A percentile compares a stretch with the other conserved stretches of the same genome.
These are phyloP conservation scores for Rhagonycha lutea DNA, from an alignment of 2,888 invertebrate genomes.

Conservation along the genomic window DNA sequence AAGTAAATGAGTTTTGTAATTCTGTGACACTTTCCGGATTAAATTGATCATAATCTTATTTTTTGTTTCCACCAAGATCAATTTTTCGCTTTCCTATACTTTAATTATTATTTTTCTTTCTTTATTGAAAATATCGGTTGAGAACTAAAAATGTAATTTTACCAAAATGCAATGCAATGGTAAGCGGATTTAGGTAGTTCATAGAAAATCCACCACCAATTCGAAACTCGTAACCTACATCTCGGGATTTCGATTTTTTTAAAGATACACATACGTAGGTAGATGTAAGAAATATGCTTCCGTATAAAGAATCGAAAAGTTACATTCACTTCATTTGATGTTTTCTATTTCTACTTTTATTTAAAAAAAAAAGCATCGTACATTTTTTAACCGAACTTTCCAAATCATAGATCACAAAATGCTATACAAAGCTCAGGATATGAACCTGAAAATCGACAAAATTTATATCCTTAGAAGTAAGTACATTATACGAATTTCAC, in stretches of 20 bases:
- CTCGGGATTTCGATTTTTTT: neutral
- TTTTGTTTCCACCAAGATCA: neutral
- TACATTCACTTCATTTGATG: conserved; percentile 2
- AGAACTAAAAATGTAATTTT: conserved; percentile 7
- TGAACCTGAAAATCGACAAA: conserved; percentile 8
- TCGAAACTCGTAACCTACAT: neutral
- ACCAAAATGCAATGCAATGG: neutral
- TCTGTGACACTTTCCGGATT: neutral
- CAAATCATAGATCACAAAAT: conserved; percentile 18
- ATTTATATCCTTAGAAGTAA: neutral
- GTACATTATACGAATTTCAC: neutral
- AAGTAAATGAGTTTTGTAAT: neutral
- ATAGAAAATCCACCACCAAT: neutral
- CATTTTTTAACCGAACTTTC: neutral
- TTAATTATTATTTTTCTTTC: neutral
- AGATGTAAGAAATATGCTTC: neutral
- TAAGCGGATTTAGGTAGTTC: conserved; percentile 8
- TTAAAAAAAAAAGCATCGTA: neutral
- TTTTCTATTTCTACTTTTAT: neutral
- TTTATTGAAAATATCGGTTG: neutral
- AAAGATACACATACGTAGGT: neutral
- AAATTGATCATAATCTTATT: neutral
- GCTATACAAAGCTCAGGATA: conserved; percentile 8
- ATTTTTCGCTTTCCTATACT: neutral
- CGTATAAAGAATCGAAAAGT: neutral